phyloP scores from a whole-genome alignment of 2,113 vertebrate species.

The Harpagus bidentatus region DNA sequence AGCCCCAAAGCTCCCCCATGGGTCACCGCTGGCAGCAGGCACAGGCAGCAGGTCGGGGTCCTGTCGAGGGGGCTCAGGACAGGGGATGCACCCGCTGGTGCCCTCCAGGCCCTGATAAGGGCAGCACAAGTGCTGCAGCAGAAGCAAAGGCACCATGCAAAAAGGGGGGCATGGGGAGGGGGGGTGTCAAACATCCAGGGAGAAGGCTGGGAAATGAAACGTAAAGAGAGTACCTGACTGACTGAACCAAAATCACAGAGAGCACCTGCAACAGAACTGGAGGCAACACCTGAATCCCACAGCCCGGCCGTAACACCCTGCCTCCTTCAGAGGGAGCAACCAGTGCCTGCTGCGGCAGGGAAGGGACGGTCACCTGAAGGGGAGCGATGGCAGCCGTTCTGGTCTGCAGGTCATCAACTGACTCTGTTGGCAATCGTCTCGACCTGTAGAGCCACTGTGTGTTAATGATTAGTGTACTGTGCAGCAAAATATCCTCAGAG shows the following conservation, averaged over 20 bases:
- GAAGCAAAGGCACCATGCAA: neutral
- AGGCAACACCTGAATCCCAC: neutral
- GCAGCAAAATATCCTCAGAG: neutral
- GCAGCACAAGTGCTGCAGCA: neutral
- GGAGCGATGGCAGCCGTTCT: neutral
- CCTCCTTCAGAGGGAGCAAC: neutral
- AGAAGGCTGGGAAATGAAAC: neutral
- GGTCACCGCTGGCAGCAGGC: neutral
- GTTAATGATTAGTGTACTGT: fast-evolving
- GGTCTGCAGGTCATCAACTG: neutral
- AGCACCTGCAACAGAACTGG: neutral
- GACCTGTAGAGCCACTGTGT: neutral
- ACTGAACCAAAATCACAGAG: neutral
- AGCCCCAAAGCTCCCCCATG: neutral
- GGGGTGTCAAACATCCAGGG: neutral
- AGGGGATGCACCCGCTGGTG: neutral
- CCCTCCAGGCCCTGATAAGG: too few relatives aligned
- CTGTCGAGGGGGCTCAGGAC: neutral
- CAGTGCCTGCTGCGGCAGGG: neutral
- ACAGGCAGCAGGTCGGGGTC: too few relatives aligned
- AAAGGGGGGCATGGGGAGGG: fast-evolving
- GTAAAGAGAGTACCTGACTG: neutral
- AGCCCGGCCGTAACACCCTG: neutral
- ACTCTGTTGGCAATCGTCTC: neutral
- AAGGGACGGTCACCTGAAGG: fast-evolving